Conservation (phyloP, 2,888 invertebrate species). For the Ichneumoninae sp. region DNA sequence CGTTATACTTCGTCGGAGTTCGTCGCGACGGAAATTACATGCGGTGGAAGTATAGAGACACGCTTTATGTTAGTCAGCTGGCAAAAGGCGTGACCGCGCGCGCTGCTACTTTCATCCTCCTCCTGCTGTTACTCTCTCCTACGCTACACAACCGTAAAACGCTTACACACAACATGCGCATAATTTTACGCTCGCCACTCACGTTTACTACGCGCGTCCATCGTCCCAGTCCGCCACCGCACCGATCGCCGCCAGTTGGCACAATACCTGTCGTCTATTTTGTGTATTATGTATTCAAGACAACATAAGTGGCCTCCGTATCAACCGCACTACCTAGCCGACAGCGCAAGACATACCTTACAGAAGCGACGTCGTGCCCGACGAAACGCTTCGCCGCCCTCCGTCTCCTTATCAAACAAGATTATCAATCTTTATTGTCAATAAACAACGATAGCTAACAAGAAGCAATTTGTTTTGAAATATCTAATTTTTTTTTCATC, state of each 20-base stretch:
- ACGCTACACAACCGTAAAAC: constrained; percentile 63
- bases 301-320: constrained; percentile 19
- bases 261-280: constrained; percentile 54
- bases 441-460: constrained; percentile 41
- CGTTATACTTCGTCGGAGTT: constrained; percentile 52
- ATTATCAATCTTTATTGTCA: constrained; percentile 40
- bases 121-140: constrained; percentile 61
- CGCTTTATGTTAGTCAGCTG: constrained; percentile 68
- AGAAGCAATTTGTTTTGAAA: not conserved
- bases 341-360: constrained; percentile 20
- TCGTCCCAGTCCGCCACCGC: not conserved
- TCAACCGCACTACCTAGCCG: constrained; percentile 3
- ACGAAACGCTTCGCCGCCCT: constrained; percentile 59
- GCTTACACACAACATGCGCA: constrained; percentile 54
- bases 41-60: constrained; percentile 47
- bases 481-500: not conserved
- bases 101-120: constrained; percentile 52
- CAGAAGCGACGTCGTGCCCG: constrained; percentile 30
- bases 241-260: constrained; percentile 8
- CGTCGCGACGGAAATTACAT: constrained; percentile 53
- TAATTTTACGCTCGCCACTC: constrained; percentile 69
- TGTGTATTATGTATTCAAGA: constrained; percentile 41
- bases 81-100: constrained; percentile 70
- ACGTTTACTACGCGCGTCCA: constrained; percentile 26
- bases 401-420: constrained; percentile 52